Evolutionary conservation across 2,113 vertebrate genomes (phyloP), one percentile per base, ranked within the genome.

Genomic region (Elephas maximus): DNA sequence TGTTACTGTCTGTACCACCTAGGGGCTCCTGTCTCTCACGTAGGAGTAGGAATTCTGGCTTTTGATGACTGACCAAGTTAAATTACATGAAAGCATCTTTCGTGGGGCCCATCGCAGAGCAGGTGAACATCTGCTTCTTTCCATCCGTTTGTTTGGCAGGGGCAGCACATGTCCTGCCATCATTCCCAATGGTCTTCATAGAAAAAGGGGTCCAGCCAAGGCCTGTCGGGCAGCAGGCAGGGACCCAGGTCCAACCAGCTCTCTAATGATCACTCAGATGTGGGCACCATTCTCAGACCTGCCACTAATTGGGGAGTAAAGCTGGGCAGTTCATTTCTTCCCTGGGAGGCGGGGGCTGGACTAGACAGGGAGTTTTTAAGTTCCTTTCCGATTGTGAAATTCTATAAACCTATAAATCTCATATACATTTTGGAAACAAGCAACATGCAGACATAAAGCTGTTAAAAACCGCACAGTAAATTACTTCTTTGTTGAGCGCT

Each of bases 391-490:
- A 3, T 73, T 93, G 63, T 48, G 44, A 71, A 92, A 88, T 15
- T 78, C 41, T 45, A 1, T 48, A 86, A 63, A 60, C 74, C 18
- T 86, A 0, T 14, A 85, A 48, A 24, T n/a, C 24, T 85, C 83
- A 63, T 15, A 74, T 20, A 28, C 44, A 85, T 41, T n/a, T 90
- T 86, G 91, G 57, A 94, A 69, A 51, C 24, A 91, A 94, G 44
- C 62, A 81, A 80, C 6, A 69, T 60, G 20, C 8, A 48, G 37
- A 73, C 9, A 9, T 26, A 73, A 84, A 74, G 74, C 1, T 10
- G 33, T 1, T 79, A 63, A 83, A 80, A 82, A 91, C 63, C 4
- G 67, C 1, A 63, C 0, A 81, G 53, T 8, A 21, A 51, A 14
- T 28, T 20, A 15, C 33, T 51, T 76, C n/a, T 73, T 94, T 48